Evolutionary conservation across 2,113 vertebrate species (phyloP).

Genomic region (Trichechus manatus): DNA sequence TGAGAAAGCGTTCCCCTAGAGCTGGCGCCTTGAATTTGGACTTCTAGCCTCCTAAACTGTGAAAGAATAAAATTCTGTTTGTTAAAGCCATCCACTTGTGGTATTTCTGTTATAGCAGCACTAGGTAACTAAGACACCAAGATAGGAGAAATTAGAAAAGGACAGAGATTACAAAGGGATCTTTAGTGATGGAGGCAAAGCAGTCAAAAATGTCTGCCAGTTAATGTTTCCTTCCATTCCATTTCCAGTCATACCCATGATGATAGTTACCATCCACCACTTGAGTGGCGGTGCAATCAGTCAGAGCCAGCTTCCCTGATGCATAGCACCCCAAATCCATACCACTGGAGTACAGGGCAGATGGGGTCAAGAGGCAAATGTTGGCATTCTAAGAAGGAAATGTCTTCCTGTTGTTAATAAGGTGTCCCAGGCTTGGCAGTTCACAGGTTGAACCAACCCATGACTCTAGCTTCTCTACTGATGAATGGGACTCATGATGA

Average conservation of each 20-base stretch:
- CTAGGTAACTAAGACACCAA: neutral
- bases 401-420: neutral
- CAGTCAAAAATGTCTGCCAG: neutral
- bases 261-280: neutral
- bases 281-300: neutral
- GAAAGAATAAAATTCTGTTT: too few species aligned
- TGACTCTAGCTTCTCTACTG: neutral
- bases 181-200: neutral
- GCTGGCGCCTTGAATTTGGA: too few species aligned
- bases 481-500: fast-evolving
- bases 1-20: too few species aligned
- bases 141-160: neutral
- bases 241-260: neutral
- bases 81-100: too few species aligned
- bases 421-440: neutral
- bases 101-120: too few species aligned
- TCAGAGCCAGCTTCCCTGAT: neutral
- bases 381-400: neutral
- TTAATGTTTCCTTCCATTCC: neutral
- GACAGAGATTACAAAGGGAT: neutral
- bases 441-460: neutral
- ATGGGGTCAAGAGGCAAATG: too few species aligned
- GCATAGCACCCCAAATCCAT: neutral
- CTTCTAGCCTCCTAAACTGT: too few species aligned
- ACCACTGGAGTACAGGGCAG: neutral